These are phyloP conservation scores for Odontamblyopus lacepedii DNA, from an alignment of 2,797 vertebrate species.

Conservation along the genomic window DNA sequence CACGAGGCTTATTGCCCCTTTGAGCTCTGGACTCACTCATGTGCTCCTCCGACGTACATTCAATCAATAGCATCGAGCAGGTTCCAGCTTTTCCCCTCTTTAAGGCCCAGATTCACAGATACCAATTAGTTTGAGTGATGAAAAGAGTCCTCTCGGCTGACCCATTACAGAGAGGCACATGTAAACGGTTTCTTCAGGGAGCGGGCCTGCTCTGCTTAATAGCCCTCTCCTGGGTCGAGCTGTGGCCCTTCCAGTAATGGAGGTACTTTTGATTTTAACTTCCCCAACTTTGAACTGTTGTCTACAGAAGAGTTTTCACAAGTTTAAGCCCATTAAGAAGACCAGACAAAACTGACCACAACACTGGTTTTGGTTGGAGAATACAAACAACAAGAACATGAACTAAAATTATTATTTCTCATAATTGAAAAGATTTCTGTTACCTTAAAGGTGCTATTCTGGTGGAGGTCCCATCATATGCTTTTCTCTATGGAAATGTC, in stretches of 20 bases:
- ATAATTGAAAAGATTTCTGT: too few relatives aligned
- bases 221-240: constrained; percentile 61
- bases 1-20: constrained; percentile 24
- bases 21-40: constrained; percentile 26
- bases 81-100: constrained; percentile 55
- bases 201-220: constrained; percentile 70
- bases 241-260: constrained; percentile 65
- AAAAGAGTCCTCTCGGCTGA: constrained; percentile 67
- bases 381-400: too few relatives aligned
- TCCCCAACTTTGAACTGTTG: constrained; percentile 52
- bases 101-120: constrained; percentile 62
- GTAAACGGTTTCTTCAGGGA: constrained; percentile 63
- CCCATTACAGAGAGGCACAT: constrained; percentile 61
- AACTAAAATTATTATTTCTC: too few relatives aligned
- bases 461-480: too few relatives aligned
- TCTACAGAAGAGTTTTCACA: constrained; percentile 21
- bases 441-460: too few relatives aligned
- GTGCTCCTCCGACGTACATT: constrained; percentile 22
- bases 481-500: too few relatives aligned
- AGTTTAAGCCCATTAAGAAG: constrained; percentile 27
- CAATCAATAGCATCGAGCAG: constrained; percentile 61
- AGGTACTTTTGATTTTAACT: constrained; percentile 64
- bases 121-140: constrained; percentile 77
- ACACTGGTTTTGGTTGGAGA: background rate
- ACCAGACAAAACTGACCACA: background rate